Percentiles rank a stretch among this genome's conserved stretches.
Evolutionary conservation across 2,113 vertebrate species (phyloP).

Genomic region (Burhinus oedicnemus): DNA sequence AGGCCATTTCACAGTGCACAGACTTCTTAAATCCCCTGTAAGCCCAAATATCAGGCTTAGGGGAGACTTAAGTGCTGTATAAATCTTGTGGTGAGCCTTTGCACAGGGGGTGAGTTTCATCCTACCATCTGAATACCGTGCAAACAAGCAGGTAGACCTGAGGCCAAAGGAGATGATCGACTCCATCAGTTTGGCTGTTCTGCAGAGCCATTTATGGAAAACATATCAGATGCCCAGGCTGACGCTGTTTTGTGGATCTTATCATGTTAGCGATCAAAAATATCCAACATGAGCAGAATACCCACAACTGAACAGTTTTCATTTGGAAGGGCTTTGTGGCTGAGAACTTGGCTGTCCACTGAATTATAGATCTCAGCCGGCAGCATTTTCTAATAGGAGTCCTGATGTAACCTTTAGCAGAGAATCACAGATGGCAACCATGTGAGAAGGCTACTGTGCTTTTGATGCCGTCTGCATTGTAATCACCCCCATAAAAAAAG

Average conservation of each 20-base stretch:
- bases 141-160: neutral
- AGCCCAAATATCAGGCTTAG: neutral
- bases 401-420: constrained; percentile 6
- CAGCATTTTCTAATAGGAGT: neutral
- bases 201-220: neutral
- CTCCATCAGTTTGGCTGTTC: neutral
- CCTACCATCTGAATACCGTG: neutral
- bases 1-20: neutral
- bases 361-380: neutral
- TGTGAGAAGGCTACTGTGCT: constrained; percentile 16
- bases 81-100: neutral
- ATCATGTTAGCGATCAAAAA: neutral
- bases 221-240: neutral
- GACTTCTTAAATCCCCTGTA: neutral
- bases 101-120: neutral
- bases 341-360: neutral
- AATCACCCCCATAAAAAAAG: neutral
- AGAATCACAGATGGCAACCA: neutral
- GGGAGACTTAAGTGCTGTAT: neutral
- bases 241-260: neutral
- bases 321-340: neutral
- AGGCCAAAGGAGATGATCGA: neutral
- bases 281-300: neutral
- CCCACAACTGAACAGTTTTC: neutral
- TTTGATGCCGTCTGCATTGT: neutral